A percentile compares a stretch with the other conserved stretches of the same genome.
Evolutionary conservation across 2,113 vertebrate genomes (phyloP).

Genomic region (Pluvialis apricaria): DNA sequence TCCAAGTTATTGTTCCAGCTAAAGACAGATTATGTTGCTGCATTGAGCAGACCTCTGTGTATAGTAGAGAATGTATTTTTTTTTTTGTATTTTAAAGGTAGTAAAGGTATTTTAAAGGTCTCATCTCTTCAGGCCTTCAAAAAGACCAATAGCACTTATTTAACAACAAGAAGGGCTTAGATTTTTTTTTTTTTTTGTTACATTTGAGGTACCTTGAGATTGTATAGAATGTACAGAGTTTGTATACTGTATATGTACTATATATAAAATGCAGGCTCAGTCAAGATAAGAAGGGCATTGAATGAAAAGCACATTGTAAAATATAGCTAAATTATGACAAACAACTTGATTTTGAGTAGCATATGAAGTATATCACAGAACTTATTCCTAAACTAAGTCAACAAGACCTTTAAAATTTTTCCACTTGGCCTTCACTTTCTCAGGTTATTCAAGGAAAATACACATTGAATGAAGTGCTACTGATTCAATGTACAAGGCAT

Average conservation of each 20-base stretch:
- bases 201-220: background rate
- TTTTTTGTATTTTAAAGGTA: background rate
- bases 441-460: constrained; percentile 11
- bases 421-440: background rate
- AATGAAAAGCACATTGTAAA: background rate
- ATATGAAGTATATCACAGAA: background rate
- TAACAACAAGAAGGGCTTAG: background rate
- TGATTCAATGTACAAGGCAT: background rate
- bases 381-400: background rate
- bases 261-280: background rate
- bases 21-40: background rate
- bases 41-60: background rate
- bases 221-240: background rate
- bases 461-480: background rate
- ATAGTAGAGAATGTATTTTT: background rate
- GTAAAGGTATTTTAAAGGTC: too few species aligned
- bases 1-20: constrained; percentile 31
- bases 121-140: background rate
- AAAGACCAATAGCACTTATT: background rate
- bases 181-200: background rate
- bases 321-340: background rate
- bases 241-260: background rate
- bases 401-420: background rate
- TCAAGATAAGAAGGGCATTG: background rate
- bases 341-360: background rate